Evolutionary conservation across 1,140 invertebrate species (phyloP).

Genomic region (Platorchestia sp.): DNA sequence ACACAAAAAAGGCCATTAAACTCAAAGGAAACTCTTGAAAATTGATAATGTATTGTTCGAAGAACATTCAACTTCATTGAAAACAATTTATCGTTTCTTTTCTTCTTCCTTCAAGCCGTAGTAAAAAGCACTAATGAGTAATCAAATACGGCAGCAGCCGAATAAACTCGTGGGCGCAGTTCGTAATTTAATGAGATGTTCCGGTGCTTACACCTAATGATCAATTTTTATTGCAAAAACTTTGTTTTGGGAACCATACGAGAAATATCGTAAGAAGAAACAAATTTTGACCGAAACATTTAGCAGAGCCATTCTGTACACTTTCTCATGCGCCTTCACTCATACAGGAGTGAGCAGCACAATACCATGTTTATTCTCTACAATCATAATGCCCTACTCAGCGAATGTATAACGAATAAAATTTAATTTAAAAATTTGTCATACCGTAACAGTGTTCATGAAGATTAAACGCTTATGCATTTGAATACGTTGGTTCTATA

Average conservation of each 20-base stretch:
- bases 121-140: not conserved
- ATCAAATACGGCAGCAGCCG: not conserved
- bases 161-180: not conserved
- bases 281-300: too few relatives aligned
- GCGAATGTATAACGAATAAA: too few relatives aligned
- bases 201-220: not conserved
- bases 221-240: not conserved
- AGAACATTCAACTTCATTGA: not conserved
- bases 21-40: not conserved
- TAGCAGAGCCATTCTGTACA: too few relatives aligned
- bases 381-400: too few relatives aligned
- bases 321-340: too few relatives aligned
- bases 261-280: not conserved
- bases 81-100: not conserved
- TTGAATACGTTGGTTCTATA: too few relatives aligned
- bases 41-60: not conserved
- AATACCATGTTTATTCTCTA: too few relatives aligned
- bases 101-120: not conserved
- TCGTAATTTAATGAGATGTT: not conserved
- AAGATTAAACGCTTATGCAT: too few relatives aligned
- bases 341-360: too few relatives aligned
- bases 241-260: not conserved
- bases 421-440: too few relatives aligned
- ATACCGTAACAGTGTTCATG: too few relatives aligned
- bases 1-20: not conserved